phyloP scores from a whole-genome alignment of 37 sponge, comb jelly and placozoan species.

The Agelas oroides region DNA sequence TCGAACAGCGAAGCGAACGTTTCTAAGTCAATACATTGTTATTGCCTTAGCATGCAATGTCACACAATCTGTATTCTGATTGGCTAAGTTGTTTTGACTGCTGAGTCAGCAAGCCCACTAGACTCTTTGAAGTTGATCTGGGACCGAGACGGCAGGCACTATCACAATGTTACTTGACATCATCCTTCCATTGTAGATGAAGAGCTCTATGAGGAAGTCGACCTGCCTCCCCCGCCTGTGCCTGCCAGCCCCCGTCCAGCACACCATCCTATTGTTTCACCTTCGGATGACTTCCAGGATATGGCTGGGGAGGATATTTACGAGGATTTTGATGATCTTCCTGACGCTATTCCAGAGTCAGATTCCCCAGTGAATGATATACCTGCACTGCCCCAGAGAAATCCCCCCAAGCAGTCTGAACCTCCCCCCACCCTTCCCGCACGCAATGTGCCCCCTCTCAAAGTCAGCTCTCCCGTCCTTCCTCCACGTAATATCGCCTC shows the following conservation, averaged over 20 bases:
- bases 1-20: too few species aligned
- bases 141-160: too few species aligned
- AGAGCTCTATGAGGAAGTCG: conserved; percentile 55
- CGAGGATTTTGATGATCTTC: conserved; percentile 69
- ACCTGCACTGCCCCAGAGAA: conserved; percentile 16
- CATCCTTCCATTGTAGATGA: too few species aligned
- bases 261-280: background rate
- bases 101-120: too few species aligned
- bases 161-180: too few species aligned
- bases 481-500: conserved; percentile 9
- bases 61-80: too few species aligned
- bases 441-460: conserved; percentile 8
- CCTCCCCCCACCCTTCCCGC: conserved; percentile 42
- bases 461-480: background rate
- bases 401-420: background rate
- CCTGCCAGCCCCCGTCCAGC: conserved; percentile 44
- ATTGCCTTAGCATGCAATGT: too few species aligned
- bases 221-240: background rate
- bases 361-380: background rate
- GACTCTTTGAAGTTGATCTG: too few species aligned
- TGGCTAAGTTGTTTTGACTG: too few species aligned
- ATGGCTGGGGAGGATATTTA: conserved; percentile 70
- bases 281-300: conserved; percentile 8
- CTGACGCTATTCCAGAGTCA: background rate
- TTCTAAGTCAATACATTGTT: too few species aligned